These are phyloP conservation scores for Piaya cayana DNA, from an alignment of 2,113 vertebrate species.

Conservation along the genomic window DNA sequence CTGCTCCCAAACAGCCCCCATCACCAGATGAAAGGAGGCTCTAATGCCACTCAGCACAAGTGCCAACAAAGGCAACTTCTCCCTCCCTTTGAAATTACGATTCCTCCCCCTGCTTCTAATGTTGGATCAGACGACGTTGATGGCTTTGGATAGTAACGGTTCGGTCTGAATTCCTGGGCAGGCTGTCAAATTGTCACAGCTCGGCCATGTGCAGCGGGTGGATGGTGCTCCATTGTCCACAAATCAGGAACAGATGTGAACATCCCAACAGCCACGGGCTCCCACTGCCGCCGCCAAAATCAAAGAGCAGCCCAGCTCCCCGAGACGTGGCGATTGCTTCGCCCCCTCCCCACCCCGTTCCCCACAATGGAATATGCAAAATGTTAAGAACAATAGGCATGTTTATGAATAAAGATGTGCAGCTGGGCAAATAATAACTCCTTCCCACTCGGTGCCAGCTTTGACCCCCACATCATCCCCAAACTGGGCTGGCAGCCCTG, in stretches of 20 bases:
- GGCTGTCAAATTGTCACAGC: conserved; percentile 65
- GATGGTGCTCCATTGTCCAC: conserved; percentile 67
- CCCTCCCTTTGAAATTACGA: not conserved
- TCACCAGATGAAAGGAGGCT: not conserved
- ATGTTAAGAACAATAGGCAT: not conserved
- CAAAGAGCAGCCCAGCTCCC: not conserved
- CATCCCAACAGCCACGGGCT: conserved; percentile 32
- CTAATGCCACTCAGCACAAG: not conserved
- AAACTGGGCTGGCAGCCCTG: not conserved
- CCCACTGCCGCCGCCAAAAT: not conserved
- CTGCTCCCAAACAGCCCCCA: not conserved
- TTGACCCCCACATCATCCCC: not conserved
- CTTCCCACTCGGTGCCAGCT: not conserved
- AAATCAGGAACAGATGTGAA: conserved; percentile 65
- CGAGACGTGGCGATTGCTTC: not conserved
- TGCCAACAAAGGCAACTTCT: not conserved
- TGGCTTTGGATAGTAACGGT: not conserved
- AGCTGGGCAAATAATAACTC: conserved; percentile 56
- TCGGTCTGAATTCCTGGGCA: conserved; percentile 60
- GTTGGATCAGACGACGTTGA: conserved; percentile 5
- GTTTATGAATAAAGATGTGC: conserved; percentile 52
- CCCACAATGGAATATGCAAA: conserved; percentile 57
- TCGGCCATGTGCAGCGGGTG: not conserved
- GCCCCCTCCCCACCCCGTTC: not conserved
- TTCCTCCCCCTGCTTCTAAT: not conserved